Percentiles rank a stretch among this genome's conserved stretches.
Evolutionary conservation across 2,888 invertebrate genomes (phyloP).

Genomic region (Patella caerulea): DNA sequence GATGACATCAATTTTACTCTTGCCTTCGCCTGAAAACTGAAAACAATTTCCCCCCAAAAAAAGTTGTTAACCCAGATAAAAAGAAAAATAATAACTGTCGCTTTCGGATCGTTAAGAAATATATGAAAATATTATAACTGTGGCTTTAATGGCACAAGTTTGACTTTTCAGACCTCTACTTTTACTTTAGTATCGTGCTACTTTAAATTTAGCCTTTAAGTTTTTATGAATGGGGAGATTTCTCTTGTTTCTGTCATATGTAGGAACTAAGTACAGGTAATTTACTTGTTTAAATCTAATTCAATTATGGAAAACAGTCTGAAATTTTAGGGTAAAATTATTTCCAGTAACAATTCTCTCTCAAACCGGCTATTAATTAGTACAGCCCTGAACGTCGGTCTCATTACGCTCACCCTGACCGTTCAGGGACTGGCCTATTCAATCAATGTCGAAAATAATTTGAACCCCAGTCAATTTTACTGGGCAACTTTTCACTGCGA

Average conservation of each 20-base stretch:
- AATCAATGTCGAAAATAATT: too few relatives aligned
- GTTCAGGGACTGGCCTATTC: too few relatives aligned
- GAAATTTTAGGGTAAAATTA: not conserved
- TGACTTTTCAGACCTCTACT: not conserved
- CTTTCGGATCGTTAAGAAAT: not conserved
- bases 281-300: not conserved
- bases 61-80: not conserved
- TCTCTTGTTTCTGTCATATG: constrained; percentile 26
- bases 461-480: too few relatives aligned
- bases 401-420: too few relatives aligned
- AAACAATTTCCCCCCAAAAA: too few relatives aligned
- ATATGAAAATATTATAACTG: not conserved
- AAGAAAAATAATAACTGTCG: not conserved
- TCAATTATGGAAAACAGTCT: not conserved
- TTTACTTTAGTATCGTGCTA: not conserved
- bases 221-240: constrained; percentile 26
- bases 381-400: too few relatives aligned
- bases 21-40: too few relatives aligned
- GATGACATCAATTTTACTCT: too few relatives aligned
- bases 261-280: constrained; percentile 30
- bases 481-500: too few relatives aligned
- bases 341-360: too few relatives aligned
- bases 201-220: not conserved
- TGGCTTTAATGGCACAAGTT: not conserved
- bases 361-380: too few relatives aligned